Evolutionary conservation across 64 coral and sea anemone species (phyloP), one percentile per base, ranked within the genome.

Genomic region (Dendronephthya gigantea): DNA sequence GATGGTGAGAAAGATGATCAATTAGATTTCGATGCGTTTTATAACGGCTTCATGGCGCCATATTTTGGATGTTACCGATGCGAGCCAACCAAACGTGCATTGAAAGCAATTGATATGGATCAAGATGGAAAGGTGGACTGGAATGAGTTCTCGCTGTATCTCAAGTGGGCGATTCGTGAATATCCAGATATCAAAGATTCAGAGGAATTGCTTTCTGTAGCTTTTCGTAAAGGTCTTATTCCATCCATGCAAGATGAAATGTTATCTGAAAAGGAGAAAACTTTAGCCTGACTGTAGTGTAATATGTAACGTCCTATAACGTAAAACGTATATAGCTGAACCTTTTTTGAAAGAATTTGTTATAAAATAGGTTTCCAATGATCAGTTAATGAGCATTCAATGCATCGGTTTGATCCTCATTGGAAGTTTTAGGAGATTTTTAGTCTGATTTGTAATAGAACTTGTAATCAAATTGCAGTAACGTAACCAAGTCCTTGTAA

Each of bases 61-160:
- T 91, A 91, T 45, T 91, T 91, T 50, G 90, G 90, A 39, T 91
- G 90, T 43, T 91, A 83, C 82, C 35, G 56, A 50, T 92, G 90
- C 11, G 58, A 84, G 9, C 58, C 87, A 15, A 92, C 90, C 7
- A 83, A 84, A 65, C 11, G 49, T 2, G 90, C 90, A 4, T 84
- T 92, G 58, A 39, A 88, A 88, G 90, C 90, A 4, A 88, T 92
- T 37, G 66, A 92, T 37, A 92, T 92, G 90, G 90, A 92, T 84
- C 27, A 49, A 43, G 90, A 92, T 51, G 90, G 86, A 9, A 83
- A 5, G 27, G 85, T 92, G 17, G 90, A 92, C 82, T 92, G 90
- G 90, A 84, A 92, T 22, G 90, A 92, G 86, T 92, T 92, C 65
- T 72, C 81, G 17, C 36, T 92, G 43, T 92, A 92, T 43, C 90